phyloP scores from a whole-genome alignment of 37 sponge, comb jelly and placozoan species.

The Spongia lamella region DNA sequence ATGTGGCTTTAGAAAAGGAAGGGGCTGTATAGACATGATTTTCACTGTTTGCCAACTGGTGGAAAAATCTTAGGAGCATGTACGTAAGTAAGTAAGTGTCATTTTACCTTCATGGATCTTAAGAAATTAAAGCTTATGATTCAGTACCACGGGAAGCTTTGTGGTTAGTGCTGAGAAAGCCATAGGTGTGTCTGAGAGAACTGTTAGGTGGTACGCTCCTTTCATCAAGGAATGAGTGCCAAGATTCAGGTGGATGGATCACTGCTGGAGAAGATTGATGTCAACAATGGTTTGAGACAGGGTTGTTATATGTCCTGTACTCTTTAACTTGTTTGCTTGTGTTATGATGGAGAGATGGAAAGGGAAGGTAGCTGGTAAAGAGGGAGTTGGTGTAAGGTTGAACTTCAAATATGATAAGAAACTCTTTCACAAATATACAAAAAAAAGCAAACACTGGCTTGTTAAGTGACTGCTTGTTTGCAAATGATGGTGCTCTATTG shows the following conservation, averaged over 20 bases:
- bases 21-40: background rate
- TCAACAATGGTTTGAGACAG: constrained; percentile 32
- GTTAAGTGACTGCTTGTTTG: constrained; percentile 6
- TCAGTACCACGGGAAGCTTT: constrained; percentile 5
- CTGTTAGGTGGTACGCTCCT: constrained; percentile 24
- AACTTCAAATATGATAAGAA: constrained; percentile 27
- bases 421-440: constrained; percentile 36
- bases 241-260: background rate
- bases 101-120: constrained; percentile 13
- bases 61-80: too few relatives aligned
- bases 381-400: constrained; percentile 28
- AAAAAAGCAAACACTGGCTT: background rate
- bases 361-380: background rate
- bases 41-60: too few relatives aligned
- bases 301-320: constrained; percentile 40
- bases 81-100: background rate
- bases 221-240: constrained; percentile 34
- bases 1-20: background rate
- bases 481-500: constrained; percentile 13
- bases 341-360: constrained; percentile 6
- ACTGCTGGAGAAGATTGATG: constrained; percentile 6
- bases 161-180: background rate
- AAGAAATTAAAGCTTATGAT: constrained; percentile 30
- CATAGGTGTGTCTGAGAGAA: constrained; percentile 18
- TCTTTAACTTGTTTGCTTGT: constrained; percentile 13